Base-by-base conservation (phyloP, 35 echinoderm and acorn worm genomes). In the Chiridota heheva region DNA sequence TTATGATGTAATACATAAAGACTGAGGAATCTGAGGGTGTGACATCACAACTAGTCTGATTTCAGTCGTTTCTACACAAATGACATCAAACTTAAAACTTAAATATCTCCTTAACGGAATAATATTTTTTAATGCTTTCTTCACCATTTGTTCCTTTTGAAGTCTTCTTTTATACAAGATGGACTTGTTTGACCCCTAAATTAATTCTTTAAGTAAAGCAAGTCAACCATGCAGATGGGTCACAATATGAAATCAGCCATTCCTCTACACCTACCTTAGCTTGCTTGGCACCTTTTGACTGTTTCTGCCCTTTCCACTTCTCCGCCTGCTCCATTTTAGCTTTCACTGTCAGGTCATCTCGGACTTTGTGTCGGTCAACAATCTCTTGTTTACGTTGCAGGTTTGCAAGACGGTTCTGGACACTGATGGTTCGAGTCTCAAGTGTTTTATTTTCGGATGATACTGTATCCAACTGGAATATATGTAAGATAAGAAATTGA, bases 391-490 rank as follows among this genome's bases (percentile, higher is more conserved):
- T 81, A 37, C 93, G 53, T 46, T 86, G 86, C 37, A 96, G 64
- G 68, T 96, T 96, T 22, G 83, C 51, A 33, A 96, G 40, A 5
- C 93, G 67, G 27, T 78, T 66, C 74, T 96, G 93, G 5, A 96
- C 77, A 58, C 72, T 91, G 48, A 91, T 55, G 29, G 88, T 77
- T 56, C 91, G 93, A 0, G 82, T 70, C 45, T 96, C 93, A 37
- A 96, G 60, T 49, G 73, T 90, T 36, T 91, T 96, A 71, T 96
- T 96, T 66, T 91, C 69, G 0, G 84, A 67, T 26, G 86, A 76
- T 5, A 91, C 49, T 40, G 83, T 67, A 33, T 81, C 71, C 69
- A 96, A 67, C 93, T 96, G 67, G 6, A 36, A 38, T 37, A 7
- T 67, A 12, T 20, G 0, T 15, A 53, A 5, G 51, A 22, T 6